These are phyloP conservation scores for Tetrax tetrax DNA, from an alignment of 2,113 vertebrate species.

Conservation along the genomic window DNA sequence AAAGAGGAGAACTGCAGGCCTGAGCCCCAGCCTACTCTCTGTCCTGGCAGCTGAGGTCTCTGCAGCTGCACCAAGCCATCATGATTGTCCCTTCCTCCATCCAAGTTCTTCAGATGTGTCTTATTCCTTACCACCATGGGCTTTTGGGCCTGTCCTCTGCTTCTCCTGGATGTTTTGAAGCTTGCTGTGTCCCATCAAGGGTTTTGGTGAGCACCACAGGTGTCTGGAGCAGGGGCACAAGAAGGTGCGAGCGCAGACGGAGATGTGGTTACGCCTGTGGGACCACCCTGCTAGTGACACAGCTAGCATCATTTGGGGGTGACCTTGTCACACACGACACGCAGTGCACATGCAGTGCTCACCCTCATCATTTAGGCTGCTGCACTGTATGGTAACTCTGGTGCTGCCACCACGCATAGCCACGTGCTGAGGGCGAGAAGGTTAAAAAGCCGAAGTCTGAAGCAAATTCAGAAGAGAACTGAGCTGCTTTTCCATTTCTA, in stretches of 20 bases:
- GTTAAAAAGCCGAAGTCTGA: neutral
- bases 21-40: neutral
- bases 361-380: neutral
- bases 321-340: rapidly evolving
- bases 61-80: neutral
- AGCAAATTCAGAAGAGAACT: neutral
- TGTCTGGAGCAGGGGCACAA: rapidly evolving
- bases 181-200: rapidly evolving
- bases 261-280: neutral
- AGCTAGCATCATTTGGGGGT: rapidly evolving
- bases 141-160: neutral
- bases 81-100: neutral
- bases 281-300: neutral
- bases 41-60: neutral
- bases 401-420: rapidly evolving
- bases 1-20: neutral
- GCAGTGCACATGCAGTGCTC: rapidly evolving
- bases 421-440: neutral
- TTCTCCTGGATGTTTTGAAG: neutral
- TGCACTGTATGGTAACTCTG: rapidly evolving
- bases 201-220: neutral
- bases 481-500: slow-evolving; percentile 18
- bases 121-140: neutral
- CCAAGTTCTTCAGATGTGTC: neutral
- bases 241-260: neutral